Evolutionary conservation across 2,888 invertebrate genomes (phyloP).

Genomic region (Drosophila fulvimacula): DNA sequence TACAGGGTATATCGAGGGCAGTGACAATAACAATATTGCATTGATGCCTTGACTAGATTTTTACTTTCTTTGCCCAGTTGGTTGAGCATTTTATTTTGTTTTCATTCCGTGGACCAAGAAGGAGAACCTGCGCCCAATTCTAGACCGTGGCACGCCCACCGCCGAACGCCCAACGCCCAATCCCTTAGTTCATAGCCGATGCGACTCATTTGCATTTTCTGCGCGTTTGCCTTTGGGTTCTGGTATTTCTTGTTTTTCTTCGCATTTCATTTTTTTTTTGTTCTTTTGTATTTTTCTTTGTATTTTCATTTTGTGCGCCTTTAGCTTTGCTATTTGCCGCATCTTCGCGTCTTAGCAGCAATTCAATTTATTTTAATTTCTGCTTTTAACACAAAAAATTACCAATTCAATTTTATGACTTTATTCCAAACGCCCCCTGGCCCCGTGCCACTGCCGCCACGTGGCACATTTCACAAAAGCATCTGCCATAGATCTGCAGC

Average conservation of each 20-base stretch:
- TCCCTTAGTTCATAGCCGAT: slow-evolving; percentile 36
- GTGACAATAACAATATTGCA: slow-evolving; percentile 51
- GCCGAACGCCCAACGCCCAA: slow-evolving; percentile 20
- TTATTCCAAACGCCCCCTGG: slow-evolving; percentile 50
- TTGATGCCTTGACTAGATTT: slow-evolving; percentile 43
- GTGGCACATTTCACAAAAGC: slow-evolving; percentile 62
- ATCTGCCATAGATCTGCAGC: slow-evolving; percentile 52
- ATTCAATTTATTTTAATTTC: slow-evolving; percentile 81
- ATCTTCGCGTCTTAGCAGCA: slow-evolving; percentile 73
- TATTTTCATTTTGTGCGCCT: slow-evolving; percentile 45
- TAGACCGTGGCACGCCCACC: background rate
- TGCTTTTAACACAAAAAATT: slow-evolving; percentile 82
- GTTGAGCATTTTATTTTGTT: slow-evolving; percentile 54
- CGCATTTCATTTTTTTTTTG: slow-evolving; percentile 3
- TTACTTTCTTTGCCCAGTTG: slow-evolving; percentile 23
- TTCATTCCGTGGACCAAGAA: slow-evolving; percentile 59
- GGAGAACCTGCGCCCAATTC: slow-evolving; percentile 27
- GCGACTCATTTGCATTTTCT: slow-evolving; percentile 77
- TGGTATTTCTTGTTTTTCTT: slow-evolving; percentile 26
- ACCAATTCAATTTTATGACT: slow-evolving; percentile 83
- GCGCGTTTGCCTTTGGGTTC: slow-evolving; percentile 58
- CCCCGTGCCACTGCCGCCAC: slow-evolving; percentile 37
- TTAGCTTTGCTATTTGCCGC: slow-evolving; percentile 54
- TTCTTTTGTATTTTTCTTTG: slow-evolving; percentile 20
- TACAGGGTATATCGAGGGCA: slow-evolving; percentile 12